Evolutionary conservation across 1,140 invertebrate species (phyloP), one percentile per base, ranked within the genome.

Genomic region (Drosophila parvula): DNA sequence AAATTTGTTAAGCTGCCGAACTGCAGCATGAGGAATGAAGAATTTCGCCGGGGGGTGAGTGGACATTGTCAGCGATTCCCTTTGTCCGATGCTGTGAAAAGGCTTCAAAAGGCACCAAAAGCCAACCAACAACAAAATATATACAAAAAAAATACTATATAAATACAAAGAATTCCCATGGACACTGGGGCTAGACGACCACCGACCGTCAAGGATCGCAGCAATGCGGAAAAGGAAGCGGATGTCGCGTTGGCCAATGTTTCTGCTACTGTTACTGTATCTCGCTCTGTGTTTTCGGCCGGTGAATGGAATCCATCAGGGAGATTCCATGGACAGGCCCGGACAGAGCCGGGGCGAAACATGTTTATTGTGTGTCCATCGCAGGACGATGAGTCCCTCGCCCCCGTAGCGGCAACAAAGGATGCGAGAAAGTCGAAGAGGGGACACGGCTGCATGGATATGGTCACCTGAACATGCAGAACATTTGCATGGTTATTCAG

Each of bases 191-290:
- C 51, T 27, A 55, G 38, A 32, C 40, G 65, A 45, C 12, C 55
- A 36, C 10, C 48, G 41, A 48, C 41, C 74, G 48, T 45, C 67
- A 57, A 67, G 62, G 69, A 73, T 73, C 68, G 74, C 70, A 55
- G 59, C 65, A 32, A 61, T 60, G 73, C 74, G 77, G 83, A 89
- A 88, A 65, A 80, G 83, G 83, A 89, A 86, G 44, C 83, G 84
- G 84, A 88, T 84, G 84, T 89, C 80, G 84, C 84, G 69, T 89
- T 88, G 83, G 83, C 83, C 70, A 83, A 67, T 81, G 81, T 77
- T 81, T 85, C 70, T 44, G 50, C 56, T 74, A 40, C 62, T 50
- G 40, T 44, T 55, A 56, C 55, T 61, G 47, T 16, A 22, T 58
- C 41, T n/a, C 16, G 30, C 18, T 10, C 61, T 48, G 73, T 41